Conservation (phyloP, 2,888 invertebrate species). For the Phyto melanocephala region DNA sequence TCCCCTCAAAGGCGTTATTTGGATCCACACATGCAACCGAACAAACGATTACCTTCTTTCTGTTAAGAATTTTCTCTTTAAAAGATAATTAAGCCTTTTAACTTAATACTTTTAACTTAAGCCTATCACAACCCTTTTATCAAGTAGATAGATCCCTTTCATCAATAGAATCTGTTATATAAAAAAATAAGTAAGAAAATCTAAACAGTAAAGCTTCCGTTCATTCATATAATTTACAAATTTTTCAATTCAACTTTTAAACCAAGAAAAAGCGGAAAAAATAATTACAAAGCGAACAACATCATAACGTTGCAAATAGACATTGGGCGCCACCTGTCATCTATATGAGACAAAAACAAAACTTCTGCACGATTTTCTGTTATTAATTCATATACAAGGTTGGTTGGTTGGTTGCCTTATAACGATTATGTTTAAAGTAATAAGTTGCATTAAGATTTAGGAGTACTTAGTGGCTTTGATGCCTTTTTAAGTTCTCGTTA, state of each 20-base stretch:
- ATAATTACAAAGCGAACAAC: not conserved
- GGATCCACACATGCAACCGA: no score
- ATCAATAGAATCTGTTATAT: slow-evolving; percentile 15
- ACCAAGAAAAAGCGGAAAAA: not conserved
- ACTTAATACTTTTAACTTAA: no score
- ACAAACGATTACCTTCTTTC: no score
- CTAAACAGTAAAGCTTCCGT: slow-evolving; percentile 45
- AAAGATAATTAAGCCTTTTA: no score
- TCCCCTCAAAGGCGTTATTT: no score
- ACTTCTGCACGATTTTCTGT: slow-evolving; percentile 58
- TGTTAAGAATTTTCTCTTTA: no score
- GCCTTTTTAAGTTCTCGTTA: not conserved
- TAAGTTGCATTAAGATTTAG: not conserved
- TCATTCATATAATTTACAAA: slow-evolving; percentile 44
- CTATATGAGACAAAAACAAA: slow-evolving; percentile 44
- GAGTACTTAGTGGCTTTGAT: slow-evolving; percentile 12
- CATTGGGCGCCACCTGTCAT: slow-evolving; percentile 62
- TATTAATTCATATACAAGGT: slow-evolving; percentile 52
- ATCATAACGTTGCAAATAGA: slow-evolving; percentile 29
- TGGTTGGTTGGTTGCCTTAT: not conserved
- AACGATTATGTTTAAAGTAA: not conserved
- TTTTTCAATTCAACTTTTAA: slow-evolving; percentile 3
- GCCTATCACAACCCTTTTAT: no score
- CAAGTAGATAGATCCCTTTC: no score
- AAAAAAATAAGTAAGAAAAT: not conserved